Evolutionary conservation across 2,797 vertebrate genomes (phyloP).

Genomic region (Enteromius thamalakanensis): DNA sequence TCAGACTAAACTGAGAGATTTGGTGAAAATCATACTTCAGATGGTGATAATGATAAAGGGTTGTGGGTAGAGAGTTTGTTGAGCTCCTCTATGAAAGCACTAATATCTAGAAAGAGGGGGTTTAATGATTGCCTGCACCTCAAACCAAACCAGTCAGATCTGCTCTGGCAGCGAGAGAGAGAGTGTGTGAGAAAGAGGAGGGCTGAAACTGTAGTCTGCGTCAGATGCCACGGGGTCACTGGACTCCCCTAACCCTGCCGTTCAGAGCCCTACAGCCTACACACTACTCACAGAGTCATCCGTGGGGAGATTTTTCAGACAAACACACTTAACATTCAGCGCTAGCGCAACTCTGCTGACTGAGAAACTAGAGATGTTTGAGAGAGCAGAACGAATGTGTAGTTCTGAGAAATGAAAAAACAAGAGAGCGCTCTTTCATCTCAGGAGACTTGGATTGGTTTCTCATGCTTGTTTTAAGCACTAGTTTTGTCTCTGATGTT

Average conservation of each 20-base stretch:
- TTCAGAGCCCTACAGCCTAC: constrained; percentile 30
- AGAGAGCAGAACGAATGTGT: not conserved
- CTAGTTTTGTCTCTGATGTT: not conserved
- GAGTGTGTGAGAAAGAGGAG: constrained; percentile 34
- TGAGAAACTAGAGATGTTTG: constrained; percentile 21
- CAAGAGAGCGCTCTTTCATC: not conserved
- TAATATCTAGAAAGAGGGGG: not conserved
- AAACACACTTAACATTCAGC: constrained; percentile 20
- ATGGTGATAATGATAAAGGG: not conserved
- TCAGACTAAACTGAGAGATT: not conserved
- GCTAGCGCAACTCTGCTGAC: not conserved
- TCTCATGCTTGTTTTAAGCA: not conserved
- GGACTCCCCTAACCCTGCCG: constrained; percentile 26
- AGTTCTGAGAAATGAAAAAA: constrained; percentile 4
- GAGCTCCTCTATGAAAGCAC: not conserved
- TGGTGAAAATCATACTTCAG: constrained; percentile 3
- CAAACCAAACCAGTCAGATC: constrained; percentile 72
- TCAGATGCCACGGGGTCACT: constrained; percentile 32
- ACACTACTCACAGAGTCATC: constrained; percentile 14
- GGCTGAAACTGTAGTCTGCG: constrained; percentile 7
- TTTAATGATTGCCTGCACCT: constrained; percentile 46
- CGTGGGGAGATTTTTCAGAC: constrained; percentile 17
- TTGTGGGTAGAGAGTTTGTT: not conserved
- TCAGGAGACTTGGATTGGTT: not conserved
- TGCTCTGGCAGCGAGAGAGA: constrained; percentile 63